Evolutionary conservation across 2,797 vertebrate genomes (phyloP).

Genomic region (Oreonectes daqikongensis): DNA sequence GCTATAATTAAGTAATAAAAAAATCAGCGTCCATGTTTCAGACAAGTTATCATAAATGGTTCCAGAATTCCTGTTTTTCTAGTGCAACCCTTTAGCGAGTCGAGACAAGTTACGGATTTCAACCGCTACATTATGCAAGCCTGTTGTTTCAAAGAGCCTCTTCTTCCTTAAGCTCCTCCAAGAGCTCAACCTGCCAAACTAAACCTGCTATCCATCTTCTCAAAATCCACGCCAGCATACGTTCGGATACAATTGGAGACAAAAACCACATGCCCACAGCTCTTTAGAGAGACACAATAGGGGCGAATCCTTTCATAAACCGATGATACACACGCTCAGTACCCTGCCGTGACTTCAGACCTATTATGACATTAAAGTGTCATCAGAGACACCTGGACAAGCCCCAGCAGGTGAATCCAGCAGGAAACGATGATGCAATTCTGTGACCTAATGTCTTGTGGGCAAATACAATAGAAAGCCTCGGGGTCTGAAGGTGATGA

Average conservation of each 20-base stretch:
- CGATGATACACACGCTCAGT: slow-evolving; percentile 45
- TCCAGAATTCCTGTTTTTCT: slow-evolving; percentile 37
- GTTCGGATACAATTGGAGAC: slow-evolving; percentile 32
- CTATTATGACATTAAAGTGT: slow-evolving; percentile 64
- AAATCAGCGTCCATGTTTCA: neutral
- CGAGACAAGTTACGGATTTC: slow-evolving; percentile 63
- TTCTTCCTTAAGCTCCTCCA: slow-evolving; percentile 67
- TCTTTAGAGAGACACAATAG: slow-evolving; percentile 35
- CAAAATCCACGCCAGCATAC: slow-evolving; percentile 1
- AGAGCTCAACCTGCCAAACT: slow-evolving; percentile 59
- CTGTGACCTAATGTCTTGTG: slow-evolving; percentile 44
- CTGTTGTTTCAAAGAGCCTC: slow-evolving; percentile 57
- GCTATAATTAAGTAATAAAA: neutral
- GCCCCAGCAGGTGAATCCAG: slow-evolving; percentile 68
- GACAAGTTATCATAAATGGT: slow-evolving; percentile 13
- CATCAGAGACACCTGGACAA: slow-evolving; percentile 63
- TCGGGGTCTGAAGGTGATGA: neutral
- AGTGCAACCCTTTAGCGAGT: slow-evolving; percentile 62
- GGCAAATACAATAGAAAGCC: neutral
- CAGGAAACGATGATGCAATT: slow-evolving; percentile 66
- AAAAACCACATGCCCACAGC: slow-evolving; percentile 42
- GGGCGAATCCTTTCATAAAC: slow-evolving; percentile 39
- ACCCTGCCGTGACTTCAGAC: slow-evolving; percentile 49
- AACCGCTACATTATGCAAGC: slow-evolving; percentile 70
- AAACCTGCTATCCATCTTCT: slow-evolving; percentile 44